Conservation (phyloP, 2,888 invertebrate species). For the Sipha maydis region DNA sequence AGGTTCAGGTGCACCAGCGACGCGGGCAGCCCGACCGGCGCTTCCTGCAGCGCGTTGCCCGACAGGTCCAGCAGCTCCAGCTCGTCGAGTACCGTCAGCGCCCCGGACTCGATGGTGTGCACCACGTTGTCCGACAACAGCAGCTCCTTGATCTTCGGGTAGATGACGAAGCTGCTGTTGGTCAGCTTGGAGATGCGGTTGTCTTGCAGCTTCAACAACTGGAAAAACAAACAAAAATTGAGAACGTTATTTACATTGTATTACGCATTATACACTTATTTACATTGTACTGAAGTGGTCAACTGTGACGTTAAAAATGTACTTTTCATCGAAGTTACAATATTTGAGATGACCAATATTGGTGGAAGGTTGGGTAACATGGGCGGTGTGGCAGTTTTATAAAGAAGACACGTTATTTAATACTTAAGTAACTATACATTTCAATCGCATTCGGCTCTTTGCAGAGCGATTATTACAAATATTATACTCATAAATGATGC, state of each 20-base stretch:
- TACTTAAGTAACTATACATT: too few species aligned
- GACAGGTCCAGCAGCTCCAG: slow-evolving; percentile 51
- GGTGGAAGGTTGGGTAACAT: too few species aligned
- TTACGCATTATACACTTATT: neutral
- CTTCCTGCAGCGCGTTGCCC: slow-evolving; percentile 14
- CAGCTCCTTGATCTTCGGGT: slow-evolving; percentile 35
- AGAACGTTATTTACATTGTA: neutral
- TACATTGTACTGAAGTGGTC: too few species aligned
- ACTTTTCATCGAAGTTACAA: too few species aligned
- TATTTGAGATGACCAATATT: too few species aligned
- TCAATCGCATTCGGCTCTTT: too few species aligned
- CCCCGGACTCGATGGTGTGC: slow-evolving; percentile 23
- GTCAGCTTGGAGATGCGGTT: slow-evolving; percentile 47
- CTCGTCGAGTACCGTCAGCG: slow-evolving; percentile 29
- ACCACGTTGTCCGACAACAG: slow-evolving; percentile 32
- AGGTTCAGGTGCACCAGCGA: slow-evolving; percentile 31
- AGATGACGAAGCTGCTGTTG: slow-evolving; percentile 35
- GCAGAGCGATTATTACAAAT: too few species aligned
- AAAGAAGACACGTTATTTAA: too few species aligned
- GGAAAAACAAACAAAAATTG: neutral
- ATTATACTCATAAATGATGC: too few species aligned
- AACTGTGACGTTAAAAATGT: too few species aligned
- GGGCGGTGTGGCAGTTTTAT: too few species aligned
- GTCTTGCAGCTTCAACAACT: slow-evolving; percentile 36
- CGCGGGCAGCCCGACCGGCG: slow-evolving; percentile 46